Evolutionary conservation across 1,140 invertebrate genomes (phyloP).

Genomic region (Bombus vancouverensis): DNA sequence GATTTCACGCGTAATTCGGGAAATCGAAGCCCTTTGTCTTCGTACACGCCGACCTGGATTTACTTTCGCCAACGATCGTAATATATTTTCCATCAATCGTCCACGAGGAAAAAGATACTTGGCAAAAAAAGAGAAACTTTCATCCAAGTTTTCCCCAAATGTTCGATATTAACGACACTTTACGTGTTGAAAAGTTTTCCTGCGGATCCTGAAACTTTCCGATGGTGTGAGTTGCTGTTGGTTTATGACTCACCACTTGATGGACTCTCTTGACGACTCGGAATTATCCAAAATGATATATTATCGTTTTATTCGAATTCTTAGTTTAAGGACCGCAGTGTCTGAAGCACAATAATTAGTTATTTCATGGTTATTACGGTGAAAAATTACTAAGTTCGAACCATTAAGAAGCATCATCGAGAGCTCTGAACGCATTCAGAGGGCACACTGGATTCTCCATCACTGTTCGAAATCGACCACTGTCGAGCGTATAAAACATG

Average conservation of each 20-base stretch:
- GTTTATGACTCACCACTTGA: background rate
- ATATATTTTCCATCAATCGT: background rate
- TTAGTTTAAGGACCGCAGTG: background rate
- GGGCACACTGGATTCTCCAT: background rate
- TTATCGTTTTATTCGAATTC: background rate
- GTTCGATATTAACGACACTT: background rate
- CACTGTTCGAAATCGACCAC: background rate
- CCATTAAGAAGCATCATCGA: no score
- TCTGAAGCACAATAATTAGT: no score
- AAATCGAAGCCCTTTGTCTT: background rate
- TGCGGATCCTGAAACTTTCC: background rate
- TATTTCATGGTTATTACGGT: background rate
- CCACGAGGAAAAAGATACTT: no score
- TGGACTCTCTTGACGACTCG: background rate
- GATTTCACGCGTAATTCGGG: conserved; percentile 15
- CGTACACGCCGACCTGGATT: no score
- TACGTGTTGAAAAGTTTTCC: background rate
- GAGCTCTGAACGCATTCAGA: background rate
- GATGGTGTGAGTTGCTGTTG: background rate
- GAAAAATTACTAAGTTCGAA: background rate
- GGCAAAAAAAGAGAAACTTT: background rate
- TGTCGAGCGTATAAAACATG: background rate
- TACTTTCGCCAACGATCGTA: background rate
- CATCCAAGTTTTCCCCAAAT: background rate
- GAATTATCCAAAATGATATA: background rate